Evolutionary conservation across 2,113 vertebrate genomes (phyloP).

Genomic region (Gyps fulvus): DNA sequence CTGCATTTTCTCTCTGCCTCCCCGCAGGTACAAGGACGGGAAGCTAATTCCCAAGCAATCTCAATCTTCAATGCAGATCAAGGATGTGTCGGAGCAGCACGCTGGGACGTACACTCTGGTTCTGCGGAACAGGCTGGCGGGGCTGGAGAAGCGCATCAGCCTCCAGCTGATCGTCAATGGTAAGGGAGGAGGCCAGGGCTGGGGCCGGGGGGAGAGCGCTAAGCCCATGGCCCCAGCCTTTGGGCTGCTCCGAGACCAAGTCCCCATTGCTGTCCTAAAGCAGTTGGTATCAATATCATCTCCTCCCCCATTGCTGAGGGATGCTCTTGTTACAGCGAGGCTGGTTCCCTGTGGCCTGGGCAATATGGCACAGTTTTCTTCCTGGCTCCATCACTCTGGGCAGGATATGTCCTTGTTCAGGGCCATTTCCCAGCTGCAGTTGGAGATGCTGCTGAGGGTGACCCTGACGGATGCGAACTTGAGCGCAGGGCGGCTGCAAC

Average conservation of each 20-base stretch:
- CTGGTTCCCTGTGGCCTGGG: neutral
- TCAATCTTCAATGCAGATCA: constrained; percentile 88
- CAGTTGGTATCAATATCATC: neutral
- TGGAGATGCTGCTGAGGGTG: neutral
- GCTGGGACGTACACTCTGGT: constrained; percentile 83
- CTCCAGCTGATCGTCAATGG: constrained; percentile 89
- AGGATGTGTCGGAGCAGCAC: constrained; percentile 86
- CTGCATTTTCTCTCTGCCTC: constrained; percentile 56
- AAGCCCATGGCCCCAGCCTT: neutral
- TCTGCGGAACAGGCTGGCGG: constrained; percentile 80
- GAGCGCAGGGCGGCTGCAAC: neutral
- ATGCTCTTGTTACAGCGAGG: neutral
- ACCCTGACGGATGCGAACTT: neutral
- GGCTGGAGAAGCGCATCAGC: constrained; percentile 81
- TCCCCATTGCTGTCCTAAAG: neutral
- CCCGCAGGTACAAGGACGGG: constrained; percentile 88
- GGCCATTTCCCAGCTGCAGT: neutral
- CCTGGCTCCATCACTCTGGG: neutral
- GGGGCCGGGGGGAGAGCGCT: fast-evolving
- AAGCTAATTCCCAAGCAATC: constrained; percentile 83
- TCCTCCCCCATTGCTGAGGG: neutral
- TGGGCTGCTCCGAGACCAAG: neutral
- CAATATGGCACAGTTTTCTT: neutral
- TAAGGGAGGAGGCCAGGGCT: constrained; percentile 52
- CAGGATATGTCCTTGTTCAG: neutral